Evolutionary conservation across 2,888 invertebrate species (phyloP).

Genomic region (Melieria omissa): DNA sequence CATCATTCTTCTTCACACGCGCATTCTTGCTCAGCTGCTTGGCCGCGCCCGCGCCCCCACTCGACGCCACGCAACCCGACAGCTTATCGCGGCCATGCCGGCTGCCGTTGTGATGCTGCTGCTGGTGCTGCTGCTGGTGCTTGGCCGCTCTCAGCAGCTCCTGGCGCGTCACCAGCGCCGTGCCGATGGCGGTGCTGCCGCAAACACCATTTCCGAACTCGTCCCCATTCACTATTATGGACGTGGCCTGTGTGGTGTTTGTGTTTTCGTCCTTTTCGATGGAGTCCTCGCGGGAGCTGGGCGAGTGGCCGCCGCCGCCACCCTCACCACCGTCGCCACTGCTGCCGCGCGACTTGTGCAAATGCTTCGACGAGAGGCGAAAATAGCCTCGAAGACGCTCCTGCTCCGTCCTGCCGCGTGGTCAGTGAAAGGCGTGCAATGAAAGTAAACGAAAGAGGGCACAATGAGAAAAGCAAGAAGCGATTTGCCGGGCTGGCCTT

Average conservation of each 20-base stretch:
- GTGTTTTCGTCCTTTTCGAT: slow-evolving; percentile 62
- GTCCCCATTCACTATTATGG: slow-evolving; percentile 49
- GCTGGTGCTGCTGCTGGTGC: slow-evolving; percentile 42
- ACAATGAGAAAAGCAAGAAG: background rate
- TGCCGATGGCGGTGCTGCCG: slow-evolving; percentile 11
- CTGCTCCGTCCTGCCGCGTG: slow-evolving; percentile 68
- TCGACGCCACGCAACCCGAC: slow-evolving; percentile 35
- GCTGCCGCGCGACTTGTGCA: slow-evolving; percentile 63
- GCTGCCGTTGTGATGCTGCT: slow-evolving; percentile 30
- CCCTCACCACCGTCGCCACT: slow-evolving; percentile 28
- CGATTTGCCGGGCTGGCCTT: background rate
- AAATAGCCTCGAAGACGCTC: slow-evolving; percentile 72
- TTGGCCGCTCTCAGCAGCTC: slow-evolving; percentile 36
- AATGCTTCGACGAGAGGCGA: slow-evolving; percentile 68
- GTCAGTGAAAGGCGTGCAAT: background rate
- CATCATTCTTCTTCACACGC: slow-evolving; percentile 56
- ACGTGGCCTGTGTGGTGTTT: slow-evolving; percentile 59
- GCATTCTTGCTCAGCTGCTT: slow-evolving; percentile 39
- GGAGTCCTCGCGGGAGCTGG: slow-evolving; percentile 63
- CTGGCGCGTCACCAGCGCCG: slow-evolving; percentile 24
- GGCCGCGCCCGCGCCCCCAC: background rate
- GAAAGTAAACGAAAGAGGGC: background rate
- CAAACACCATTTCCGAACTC: slow-evolving; percentile 27
- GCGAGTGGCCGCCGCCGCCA: slow-evolving; percentile 40
- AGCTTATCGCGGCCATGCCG: slow-evolving; percentile 34